Evolutionary conservation across 1,140 invertebrate genomes (phyloP), one percentile per base, ranked within the genome.

Genomic region (Procambarus clarkii): DNA sequence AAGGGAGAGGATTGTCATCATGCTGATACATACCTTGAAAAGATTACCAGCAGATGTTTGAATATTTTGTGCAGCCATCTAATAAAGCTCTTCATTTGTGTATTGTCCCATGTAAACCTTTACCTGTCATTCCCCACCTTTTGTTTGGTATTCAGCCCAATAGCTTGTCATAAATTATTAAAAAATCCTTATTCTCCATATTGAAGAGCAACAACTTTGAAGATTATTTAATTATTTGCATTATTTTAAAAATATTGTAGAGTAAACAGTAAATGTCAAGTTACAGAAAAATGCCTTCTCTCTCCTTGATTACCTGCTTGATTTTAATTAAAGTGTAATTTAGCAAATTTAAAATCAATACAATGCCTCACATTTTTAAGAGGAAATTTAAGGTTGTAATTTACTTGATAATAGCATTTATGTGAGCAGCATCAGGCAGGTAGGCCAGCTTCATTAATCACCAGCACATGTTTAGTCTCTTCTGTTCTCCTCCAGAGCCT

Each of bases 371-470:
- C 21, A 81, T 81, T 24, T 81, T 81, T 18, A 24, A 58, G 79
- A 81, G 54, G 18, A 54, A 34, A 54, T 48, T 34, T n/a, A 34
- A 24, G 24, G n/a, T 71, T 84, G 24, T 5, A 84, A 64, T 84
- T 34, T 69, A 13, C 21, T 83, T 69, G 21, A 24, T 76, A 44
- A 76, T 54, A 44, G 46, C n/a, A 45, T 13, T 58, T 86, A 34
- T 8, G 21, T 77, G 44, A 86, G 15, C 13, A 74, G 34, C 64
- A 91, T 86, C 90, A 91, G 90, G 90, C 90, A 91, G 90, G 90
- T 91, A 91, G 90, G 78, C 90, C 79, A 69, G 90, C 90, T 91
- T 69, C 90, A 91, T 91, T 87, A 86, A 91, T 91, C 90, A 91
- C 84, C 90, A 91, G 90, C 90, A 91, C 90, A 86, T 79, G 46